phyloP scores from a whole-genome alignment of 2,113 vertebrate species.

The Brachyhypopomus occidentalis region DNA sequence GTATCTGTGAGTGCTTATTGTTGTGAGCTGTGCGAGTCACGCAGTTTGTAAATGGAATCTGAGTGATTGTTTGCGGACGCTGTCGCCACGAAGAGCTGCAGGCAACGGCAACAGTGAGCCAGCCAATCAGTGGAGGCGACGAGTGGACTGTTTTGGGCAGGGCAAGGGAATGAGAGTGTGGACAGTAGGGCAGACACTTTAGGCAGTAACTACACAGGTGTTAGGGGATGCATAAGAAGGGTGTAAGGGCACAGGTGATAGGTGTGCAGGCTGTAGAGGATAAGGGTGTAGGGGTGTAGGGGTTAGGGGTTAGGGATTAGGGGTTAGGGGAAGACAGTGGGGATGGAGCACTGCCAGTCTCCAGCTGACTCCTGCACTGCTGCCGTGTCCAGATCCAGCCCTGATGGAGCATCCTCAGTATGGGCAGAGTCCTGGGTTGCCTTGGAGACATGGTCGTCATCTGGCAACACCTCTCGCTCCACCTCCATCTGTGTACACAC shows the following conservation, averaged over 20 bases:
- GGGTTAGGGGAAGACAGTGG: constrained; percentile 78
- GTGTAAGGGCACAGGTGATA: neutral
- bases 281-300: neutral
- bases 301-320: neutral
- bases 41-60: neutral
- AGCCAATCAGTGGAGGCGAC: neutral
- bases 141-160: neutral
- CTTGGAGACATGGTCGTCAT: constrained; percentile 24
- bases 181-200: neutral
- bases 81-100: neutral
- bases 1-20: no score
- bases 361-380: constrained; percentile 76
- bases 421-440: neutral
- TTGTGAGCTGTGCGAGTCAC: neutral
- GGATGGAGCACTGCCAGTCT: constrained; percentile 82
- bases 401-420: constrained; percentile 71
- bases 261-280: neutral
- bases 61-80: neutral
- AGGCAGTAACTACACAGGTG: neutral
- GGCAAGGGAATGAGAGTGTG: neutral
- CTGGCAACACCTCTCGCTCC: constrained; percentile 12
- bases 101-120: neutral
- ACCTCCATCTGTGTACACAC: constrained; percentile 33
- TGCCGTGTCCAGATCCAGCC: constrained; percentile 79
- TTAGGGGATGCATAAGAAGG: neutral